A percentile compares a stretch with the other conserved stretches of the same genome.
These are phyloP conservation scores for Zygothrica quintamaculata DNA, from an alignment of 2,888 invertebrate genomes.

Conservation along the genomic window DNA sequence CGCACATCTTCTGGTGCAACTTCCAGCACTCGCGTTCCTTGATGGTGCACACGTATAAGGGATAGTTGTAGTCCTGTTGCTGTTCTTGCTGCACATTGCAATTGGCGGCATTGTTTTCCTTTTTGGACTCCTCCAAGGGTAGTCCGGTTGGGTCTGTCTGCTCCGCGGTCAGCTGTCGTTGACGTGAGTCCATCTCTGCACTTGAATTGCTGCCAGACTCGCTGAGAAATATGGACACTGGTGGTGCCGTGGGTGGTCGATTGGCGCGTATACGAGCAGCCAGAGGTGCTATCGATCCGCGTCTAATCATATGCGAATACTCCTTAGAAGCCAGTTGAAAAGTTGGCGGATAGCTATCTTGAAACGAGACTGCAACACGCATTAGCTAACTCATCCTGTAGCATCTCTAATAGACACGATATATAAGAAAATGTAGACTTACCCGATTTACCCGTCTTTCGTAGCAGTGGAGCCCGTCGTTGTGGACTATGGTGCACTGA, in stretches of 20 bases:
- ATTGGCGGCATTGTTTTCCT: conserved; percentile 69
- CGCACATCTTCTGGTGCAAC: conserved; percentile 88
- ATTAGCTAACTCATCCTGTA: conserved; percentile 25
- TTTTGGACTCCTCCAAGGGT: conserved; percentile 57
- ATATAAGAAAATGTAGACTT: conserved; percentile 28
- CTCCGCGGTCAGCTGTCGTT: conserved; percentile 10
- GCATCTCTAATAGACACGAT: not conserved
- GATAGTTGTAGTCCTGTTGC: conserved; percentile 78
- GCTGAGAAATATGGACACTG: conserved; percentile 81
- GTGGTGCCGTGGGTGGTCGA: conserved; percentile 84
- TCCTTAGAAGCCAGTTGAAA: conserved; percentile 82
- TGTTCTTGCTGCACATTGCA: conserved; percentile 56
- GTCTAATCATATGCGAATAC: conserved; percentile 82
- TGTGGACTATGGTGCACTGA: conserved; percentile 66
- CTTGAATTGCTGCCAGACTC: conserved; percentile 47
- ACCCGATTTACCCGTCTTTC: conserved; percentile 85
- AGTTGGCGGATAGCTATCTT: conserved; percentile 83
- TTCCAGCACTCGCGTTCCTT: conserved; percentile 89
- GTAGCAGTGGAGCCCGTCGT: conserved; percentile 78
- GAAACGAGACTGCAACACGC: conserved; percentile 83
- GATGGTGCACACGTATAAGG: conserved; percentile 85
- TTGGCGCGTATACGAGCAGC: conserved; percentile 83
- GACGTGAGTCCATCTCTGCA: conserved; percentile 32
- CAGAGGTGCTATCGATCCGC: conserved; percentile 83
- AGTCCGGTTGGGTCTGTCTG: conserved; percentile 1